Percentiles rank a stretch among this genome's conserved stretches.
phyloP scores from a whole-genome alignment of 2,113 vertebrate species.

The Panurus biarmicus region DNA sequence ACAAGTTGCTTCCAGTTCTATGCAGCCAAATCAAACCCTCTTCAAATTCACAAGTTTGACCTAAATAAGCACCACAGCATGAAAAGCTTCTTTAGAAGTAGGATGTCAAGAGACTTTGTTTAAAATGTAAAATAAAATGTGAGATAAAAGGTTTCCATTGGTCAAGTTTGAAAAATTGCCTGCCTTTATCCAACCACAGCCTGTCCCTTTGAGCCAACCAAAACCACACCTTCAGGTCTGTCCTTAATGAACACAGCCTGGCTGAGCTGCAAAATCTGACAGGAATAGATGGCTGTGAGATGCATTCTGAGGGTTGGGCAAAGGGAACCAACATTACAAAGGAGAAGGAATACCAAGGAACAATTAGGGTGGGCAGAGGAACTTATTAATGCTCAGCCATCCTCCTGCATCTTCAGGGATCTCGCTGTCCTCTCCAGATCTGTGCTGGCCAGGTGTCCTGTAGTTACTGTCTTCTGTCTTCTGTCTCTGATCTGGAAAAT shows the following conservation, averaged over 20 bases:
- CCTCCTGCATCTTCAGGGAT: slow-evolving; percentile 30
- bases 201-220: slow-evolving; percentile 59
- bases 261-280: neutral
- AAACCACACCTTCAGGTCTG: slow-evolving; percentile 8
- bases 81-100: slow-evolving; percentile 66
- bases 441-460: slow-evolving; percentile 1
- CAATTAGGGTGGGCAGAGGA: slow-evolving; percentile 30
- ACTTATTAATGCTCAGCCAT: slow-evolving; percentile 51
- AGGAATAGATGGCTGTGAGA: slow-evolving; percentile 34
- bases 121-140: slow-evolving; percentile 52
- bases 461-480: slow-evolving; percentile 93
- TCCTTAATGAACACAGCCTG: slow-evolving; percentile 41
- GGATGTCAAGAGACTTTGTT: slow-evolving; percentile 41
- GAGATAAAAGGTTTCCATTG: slow-evolving; percentile 68
- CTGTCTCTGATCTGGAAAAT: slow-evolving; percentile 95
- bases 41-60: slow-evolving; percentile 66
- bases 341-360: slow-evolving; percentile 29
- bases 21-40: slow-evolving; percentile 61
- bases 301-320: neutral
- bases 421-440: slow-evolving; percentile 51
- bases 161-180: slow-evolving; percentile 69
- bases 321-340: slow-evolving; percentile 19
- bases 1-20: slow-evolving; percentile 64
- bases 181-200: slow-evolving; percentile 66
- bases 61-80: slow-evolving; percentile 74